These are phyloP conservation scores for Poecile montanus DNA, from an alignment of 2,797 vertebrate species.

Conservation along the genomic window DNA sequence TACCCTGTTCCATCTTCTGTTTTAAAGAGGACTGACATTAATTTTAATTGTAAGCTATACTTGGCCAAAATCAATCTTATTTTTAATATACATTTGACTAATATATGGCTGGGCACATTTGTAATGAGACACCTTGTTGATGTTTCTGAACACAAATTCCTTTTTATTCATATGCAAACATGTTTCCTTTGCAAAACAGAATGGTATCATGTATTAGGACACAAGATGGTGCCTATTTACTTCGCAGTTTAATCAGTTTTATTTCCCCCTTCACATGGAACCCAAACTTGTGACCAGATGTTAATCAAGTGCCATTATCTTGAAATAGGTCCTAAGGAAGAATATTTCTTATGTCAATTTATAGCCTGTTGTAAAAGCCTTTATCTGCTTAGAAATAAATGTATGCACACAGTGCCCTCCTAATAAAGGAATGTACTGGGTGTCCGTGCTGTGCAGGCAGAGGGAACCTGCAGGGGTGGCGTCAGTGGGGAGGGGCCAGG, in stretches of 20 bases:
- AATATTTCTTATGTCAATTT: neutral
- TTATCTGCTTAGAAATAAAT: neutral
- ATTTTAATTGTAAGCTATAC: neutral
- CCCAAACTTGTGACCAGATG: neutral
- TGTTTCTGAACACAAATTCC: neutral
- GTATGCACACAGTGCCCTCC: neutral
- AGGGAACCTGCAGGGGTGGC: neutral
- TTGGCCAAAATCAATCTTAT: neutral
- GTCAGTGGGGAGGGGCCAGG: neutral
- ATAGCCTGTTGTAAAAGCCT: neutral
- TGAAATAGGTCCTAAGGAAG: neutral
- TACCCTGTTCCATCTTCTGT: neutral
- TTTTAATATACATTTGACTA: constrained; percentile 3
- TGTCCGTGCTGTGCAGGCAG: neutral
- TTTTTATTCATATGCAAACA: neutral
- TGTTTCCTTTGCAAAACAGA: neutral
- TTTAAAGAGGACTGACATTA: neutral
- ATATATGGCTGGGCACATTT: neutral
- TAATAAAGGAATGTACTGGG: neutral
- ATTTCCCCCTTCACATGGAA: neutral
- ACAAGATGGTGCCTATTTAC: neutral
- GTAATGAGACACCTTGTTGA: constrained; percentile 35
- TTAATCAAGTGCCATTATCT: neutral
- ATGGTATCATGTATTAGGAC: neutral
- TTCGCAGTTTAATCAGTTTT: neutral